phyloP scores from a whole-genome alignment of 2,113 vertebrate genomes.

The Takifugu flavidus region DNA sequence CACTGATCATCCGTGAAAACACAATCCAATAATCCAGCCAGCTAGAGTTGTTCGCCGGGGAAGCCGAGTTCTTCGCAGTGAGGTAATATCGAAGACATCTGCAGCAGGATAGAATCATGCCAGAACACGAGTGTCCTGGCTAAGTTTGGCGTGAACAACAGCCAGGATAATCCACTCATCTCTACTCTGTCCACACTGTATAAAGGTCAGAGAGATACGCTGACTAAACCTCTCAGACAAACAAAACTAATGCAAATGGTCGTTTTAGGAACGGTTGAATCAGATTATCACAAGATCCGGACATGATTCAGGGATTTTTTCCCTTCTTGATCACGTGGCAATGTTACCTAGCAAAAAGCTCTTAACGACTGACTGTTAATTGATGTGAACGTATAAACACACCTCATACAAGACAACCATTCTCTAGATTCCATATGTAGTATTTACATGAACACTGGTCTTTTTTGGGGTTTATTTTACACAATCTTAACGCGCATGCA shows the following conservation, averaged over 20 bases:
- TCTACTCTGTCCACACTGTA: constrained; percentile 46
- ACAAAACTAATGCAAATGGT: background rate
- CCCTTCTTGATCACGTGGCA: no score
- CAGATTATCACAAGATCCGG: background rate
- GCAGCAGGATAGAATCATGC: constrained; percentile 73
- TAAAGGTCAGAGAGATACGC: constrained; percentile 62
- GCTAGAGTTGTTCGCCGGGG: constrained; percentile 63
- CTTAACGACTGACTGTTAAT: no score
- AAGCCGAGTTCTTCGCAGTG: constrained; percentile 70
- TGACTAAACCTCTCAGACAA: constrained; percentile 43
- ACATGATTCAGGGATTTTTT: no score
- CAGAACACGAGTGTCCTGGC: constrained; percentile 66
- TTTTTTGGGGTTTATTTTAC: no score
- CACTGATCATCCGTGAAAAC: constrained; percentile 58
- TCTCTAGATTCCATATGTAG: no score
- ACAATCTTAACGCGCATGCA: no score
- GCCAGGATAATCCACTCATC: constrained; percentile 54
- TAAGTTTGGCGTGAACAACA: constrained; percentile 49
- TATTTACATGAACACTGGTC: no score
- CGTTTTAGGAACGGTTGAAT: background rate
- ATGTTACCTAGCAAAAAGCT: no score
- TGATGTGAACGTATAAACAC: no score
- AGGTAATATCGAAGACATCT: constrained; percentile 73
- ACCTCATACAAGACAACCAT: no score
- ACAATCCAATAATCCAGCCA: constrained; percentile 60